Percentiles rank a stretch among this genome's conserved stretches.
Evolutionary conservation across 2,888 invertebrate species (phyloP).

Genomic region (Cantharis rustica): DNA sequence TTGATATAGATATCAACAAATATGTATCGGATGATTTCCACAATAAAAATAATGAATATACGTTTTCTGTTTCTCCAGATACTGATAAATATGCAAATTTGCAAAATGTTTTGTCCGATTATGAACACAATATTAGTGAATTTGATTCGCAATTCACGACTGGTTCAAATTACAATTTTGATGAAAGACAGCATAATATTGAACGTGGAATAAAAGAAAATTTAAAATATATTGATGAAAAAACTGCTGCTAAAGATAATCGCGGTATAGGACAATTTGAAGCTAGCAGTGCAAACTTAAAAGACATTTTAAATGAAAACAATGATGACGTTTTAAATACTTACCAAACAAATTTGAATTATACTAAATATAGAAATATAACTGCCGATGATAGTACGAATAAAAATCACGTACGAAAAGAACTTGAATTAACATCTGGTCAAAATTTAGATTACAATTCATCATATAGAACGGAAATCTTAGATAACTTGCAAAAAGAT

Average conservation of each 20-base stretch:
- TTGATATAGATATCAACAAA: conserved; percentile 53
- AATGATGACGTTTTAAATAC: conserved; percentile 26
- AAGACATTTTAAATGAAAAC: conserved; percentile 31
- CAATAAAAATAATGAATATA: conserved; percentile 59
- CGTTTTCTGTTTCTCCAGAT: conserved; percentile 58
- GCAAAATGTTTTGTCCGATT: conserved; percentile 34
- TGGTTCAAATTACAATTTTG: conserved; percentile 61
- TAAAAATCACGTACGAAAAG: conserved; percentile 46
- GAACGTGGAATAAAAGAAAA: conserved; percentile 61
- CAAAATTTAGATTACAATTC: conserved; percentile 58
- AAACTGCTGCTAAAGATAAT: conserved; percentile 15
- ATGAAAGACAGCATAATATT: conserved; percentile 60
- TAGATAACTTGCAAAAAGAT: conserved; percentile 58
- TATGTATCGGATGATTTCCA: conserved; percentile 61
- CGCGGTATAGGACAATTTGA: conserved; percentile 32
- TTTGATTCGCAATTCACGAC: conserved; percentile 55
- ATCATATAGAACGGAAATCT: conserved; percentile 62
- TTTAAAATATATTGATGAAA: conserved; percentile 46
- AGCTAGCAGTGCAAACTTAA: conserved; percentile 37
- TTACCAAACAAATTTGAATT: conserved; percentile 42
- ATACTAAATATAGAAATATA: conserved; percentile 43
- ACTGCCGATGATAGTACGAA: conserved; percentile 42
- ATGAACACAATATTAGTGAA: not conserved
- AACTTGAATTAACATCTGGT: conserved; percentile 54
- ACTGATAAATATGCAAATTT: conserved; percentile 46